phyloP scores from a whole-genome alignment of 1,140 invertebrate species.

The Drosophila micromelanica region DNA sequence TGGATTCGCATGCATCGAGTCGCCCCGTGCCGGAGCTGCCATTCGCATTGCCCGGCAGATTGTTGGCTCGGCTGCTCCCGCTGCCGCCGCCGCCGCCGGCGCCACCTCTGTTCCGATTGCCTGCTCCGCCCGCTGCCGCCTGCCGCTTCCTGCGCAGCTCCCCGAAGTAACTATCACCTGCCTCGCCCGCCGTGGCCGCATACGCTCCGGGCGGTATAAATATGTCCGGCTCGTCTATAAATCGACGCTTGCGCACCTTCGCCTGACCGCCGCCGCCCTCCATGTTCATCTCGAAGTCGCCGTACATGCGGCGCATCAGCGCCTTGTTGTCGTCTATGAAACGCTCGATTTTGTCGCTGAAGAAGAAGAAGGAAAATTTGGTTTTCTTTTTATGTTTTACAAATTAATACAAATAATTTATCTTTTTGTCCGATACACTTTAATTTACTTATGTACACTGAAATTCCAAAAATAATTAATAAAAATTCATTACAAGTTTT shows the following conservation, averaged over 20 bases:
- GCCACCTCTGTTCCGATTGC: slow-evolving; percentile 50
- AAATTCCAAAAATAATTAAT: too few relatives aligned
- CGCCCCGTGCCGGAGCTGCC: slow-evolving; percentile 87
- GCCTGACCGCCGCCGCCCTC: slow-evolving; percentile 81
- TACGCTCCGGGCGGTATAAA: slow-evolving; percentile 84
- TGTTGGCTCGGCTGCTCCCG: slow-evolving; percentile 45
- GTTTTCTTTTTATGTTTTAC: background rate
- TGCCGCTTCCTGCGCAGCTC: slow-evolving; percentile 86
- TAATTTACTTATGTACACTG: too few relatives aligned
- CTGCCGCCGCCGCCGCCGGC: slow-evolving; percentile 15
- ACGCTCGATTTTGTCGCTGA: slow-evolving; percentile 93
- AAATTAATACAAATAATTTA: too few relatives aligned
- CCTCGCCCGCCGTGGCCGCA: slow-evolving; percentile 63
- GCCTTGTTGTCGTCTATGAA: slow-evolving; percentile 98
- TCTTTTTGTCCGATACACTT: too few relatives aligned
- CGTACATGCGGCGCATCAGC: slow-evolving; percentile 96
- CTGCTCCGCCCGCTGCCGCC: slow-evolving; percentile 66
- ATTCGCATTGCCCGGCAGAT: slow-evolving; percentile 43
- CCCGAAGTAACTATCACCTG: slow-evolving; percentile 86
- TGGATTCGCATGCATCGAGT: slow-evolving; percentile 95
- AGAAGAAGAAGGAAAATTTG: slow-evolving; percentile 1
- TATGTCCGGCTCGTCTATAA: slow-evolving; percentile 86
- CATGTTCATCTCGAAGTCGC: slow-evolving; percentile 90
- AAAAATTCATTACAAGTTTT: too few relatives aligned
- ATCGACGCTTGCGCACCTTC: slow-evolving; percentile 85